Percentiles rank a stretch among this genome's conserved stretches.
Evolutionary conservation across 2,113 vertebrate genomes (phyloP).

Genomic region (Vanacampus margaritifer): DNA sequence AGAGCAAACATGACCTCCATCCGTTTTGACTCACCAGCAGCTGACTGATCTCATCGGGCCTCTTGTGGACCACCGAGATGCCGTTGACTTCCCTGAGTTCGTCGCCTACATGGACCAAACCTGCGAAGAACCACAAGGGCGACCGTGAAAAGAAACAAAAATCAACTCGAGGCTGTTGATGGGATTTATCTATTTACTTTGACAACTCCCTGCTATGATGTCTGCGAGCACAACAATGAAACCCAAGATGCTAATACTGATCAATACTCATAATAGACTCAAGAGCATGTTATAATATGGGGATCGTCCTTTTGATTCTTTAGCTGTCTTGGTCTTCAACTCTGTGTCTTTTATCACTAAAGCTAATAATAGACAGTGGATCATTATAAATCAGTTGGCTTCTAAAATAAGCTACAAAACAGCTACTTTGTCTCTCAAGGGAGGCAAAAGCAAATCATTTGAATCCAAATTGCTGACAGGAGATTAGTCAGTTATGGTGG

Average conservation of each 20-base stretch:
- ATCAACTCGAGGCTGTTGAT: background rate
- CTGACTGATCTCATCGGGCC: slow-evolving; percentile 95
- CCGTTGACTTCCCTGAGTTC: slow-evolving; percentile 95
- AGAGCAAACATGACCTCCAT: background rate
- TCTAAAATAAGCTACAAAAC: slow-evolving; percentile 1
- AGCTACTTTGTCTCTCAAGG: no score
- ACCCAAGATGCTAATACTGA: slow-evolving; percentile 25
- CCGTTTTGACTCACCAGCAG: slow-evolving; percentile 78
- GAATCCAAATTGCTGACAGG: no score
- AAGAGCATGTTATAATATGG: background rate
- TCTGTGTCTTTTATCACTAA: background rate
- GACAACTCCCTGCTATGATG: slow-evolving; percentile 20
- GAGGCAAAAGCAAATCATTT: background rate
- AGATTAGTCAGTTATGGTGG: no score
- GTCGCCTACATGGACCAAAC: slow-evolving; percentile 93
- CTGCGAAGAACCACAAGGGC: slow-evolving; percentile 56
- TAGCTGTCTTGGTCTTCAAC: background rate
- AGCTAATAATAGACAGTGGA: background rate
- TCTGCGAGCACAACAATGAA: slow-evolving; percentile 40
- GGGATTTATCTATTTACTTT: slow-evolving; percentile 14
- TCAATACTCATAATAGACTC: slow-evolving; percentile 26
- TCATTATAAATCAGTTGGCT: background rate
- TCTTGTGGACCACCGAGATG: slow-evolving; percentile 86
- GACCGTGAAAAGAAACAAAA: background rate
- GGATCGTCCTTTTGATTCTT: background rate